Percentiles rank a stretch among this genome's conserved stretches.
Conservation (phyloP, 1,140 invertebrate species). For the Mylabris phalerata region DNA sequence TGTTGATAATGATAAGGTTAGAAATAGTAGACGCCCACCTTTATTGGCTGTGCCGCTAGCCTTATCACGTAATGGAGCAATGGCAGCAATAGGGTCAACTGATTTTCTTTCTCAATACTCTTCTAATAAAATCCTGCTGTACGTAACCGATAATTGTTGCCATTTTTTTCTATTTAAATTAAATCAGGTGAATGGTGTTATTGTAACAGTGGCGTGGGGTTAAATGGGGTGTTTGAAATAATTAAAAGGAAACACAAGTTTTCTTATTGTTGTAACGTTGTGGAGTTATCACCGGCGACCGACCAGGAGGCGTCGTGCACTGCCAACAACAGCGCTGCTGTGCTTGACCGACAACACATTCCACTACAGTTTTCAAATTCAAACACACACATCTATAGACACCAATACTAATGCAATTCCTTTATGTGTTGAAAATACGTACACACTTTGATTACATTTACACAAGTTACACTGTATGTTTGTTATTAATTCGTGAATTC, state of each 20-base stretch:
- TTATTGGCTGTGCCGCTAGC: constrained; percentile 40
- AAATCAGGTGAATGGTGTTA: too few relatives aligned
- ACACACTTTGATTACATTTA: too few relatives aligned
- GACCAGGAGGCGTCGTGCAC: constrained; percentile 25
- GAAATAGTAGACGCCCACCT: constrained; percentile 35
- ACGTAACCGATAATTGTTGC: constrained; percentile 41
- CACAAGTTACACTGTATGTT: too few relatives aligned
- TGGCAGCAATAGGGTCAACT: constrained; percentile 45
- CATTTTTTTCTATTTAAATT: constrained; percentile 40
- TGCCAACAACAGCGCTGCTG: constrained; percentile 37
- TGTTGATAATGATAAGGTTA: not conserved
- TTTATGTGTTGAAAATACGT: too few relatives aligned
- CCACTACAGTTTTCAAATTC: constrained; percentile 29
- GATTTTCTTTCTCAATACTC: constrained; percentile 46
- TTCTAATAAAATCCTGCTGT: constrained; percentile 44
- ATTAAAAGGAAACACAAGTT: too few relatives aligned
- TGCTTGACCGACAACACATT: constrained; percentile 37
- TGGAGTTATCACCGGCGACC: constrained; percentile 7
- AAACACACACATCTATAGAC: constrained; percentile 18
- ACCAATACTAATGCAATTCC: not conserved
- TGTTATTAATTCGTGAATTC: too few relatives aligned
- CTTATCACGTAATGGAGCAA: constrained; percentile 36
- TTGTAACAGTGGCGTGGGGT: too few relatives aligned
- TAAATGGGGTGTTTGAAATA: too few relatives aligned
- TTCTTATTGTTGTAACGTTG: too few relatives aligned